A percentile compares a stretch with the other conserved stretches of the same genome.
phyloP scores from a whole-genome alignment of 2,113 vertebrate genomes.

The Seriola rivoliana region DNA sequence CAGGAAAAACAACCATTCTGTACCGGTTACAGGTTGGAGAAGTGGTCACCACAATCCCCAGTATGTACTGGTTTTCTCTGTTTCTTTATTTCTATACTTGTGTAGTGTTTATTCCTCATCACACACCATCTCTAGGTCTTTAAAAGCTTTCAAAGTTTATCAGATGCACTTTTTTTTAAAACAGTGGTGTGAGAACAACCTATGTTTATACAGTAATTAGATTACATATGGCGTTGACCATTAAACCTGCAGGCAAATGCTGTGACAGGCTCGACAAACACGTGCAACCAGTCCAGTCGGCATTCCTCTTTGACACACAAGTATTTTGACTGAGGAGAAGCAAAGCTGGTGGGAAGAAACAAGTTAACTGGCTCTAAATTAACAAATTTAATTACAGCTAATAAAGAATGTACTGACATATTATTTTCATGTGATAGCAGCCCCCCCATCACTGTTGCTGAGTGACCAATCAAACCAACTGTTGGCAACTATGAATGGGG shows the following conservation, averaged over 20 bases:
- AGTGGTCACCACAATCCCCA: slow-evolving; percentile 98
- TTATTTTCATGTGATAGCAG: not conserved
- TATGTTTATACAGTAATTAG: not conserved
- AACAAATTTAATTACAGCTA: not conserved
- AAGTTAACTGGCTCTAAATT: not conserved
- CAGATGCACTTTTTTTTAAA: not conserved
- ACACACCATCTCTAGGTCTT: not conserved
- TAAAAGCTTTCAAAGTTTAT: not conserved
- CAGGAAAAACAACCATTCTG: slow-evolving; percentile 98
- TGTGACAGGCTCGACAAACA: not conserved
- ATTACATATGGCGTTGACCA: not conserved
- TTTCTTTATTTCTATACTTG: not conserved
- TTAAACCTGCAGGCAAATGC: not conserved
- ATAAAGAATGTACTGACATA: not conserved
- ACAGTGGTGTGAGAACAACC: not conserved
- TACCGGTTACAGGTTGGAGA: slow-evolving; percentile 98
- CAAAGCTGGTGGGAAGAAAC: not conserved
- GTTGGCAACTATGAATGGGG: no score
- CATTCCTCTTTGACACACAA: slow-evolving; percentile 15
- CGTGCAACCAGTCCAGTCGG: not conserved
- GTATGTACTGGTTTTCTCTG: slow-evolving; percentile 82
- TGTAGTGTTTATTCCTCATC: no score
- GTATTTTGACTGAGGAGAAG: not conserved
- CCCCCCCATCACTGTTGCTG: not conserved
- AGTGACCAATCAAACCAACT: not conserved